These are phyloP conservation scores for Eunapius fragilis DNA, from an alignment of 37 sponge, comb jelly and placozoan genomes.

Conservation along the genomic window DNA sequence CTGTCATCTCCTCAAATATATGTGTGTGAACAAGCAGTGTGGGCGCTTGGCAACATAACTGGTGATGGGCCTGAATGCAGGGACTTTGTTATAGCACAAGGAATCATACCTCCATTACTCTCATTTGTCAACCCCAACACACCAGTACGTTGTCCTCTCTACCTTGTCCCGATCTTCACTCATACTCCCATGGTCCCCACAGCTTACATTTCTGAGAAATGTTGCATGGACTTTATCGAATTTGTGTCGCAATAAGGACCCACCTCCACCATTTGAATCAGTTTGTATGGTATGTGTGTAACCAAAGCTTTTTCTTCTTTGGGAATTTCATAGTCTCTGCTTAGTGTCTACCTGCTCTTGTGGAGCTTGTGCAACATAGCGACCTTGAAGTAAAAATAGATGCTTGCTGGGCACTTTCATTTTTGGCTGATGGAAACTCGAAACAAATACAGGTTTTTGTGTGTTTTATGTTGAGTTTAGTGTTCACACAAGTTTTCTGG, in stretches of 20 bases:
- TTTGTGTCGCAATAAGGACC: constrained; percentile 94
- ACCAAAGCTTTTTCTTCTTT: not conserved
- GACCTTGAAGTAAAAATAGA: constrained; percentile 88
- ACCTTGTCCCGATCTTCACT: too few relatives aligned
- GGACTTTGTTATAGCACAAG: constrained; percentile 82
- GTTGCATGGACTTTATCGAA: constrained; percentile 92
- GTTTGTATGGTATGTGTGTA: constrained; percentile 63
- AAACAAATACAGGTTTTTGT: constrained; percentile 72
- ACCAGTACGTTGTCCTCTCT: constrained; percentile 38
- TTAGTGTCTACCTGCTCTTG: constrained; percentile 83
- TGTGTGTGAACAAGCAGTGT: constrained; percentile 91
- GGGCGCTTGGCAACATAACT: constrained; percentile 94
- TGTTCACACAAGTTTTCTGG: not conserved
- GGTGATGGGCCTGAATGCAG: constrained; percentile 86
- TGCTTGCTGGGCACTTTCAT: constrained; percentile 96
- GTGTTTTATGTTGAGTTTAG: not conserved
- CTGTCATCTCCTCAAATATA: constrained; percentile 50
- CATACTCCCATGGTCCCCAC: too few relatives aligned
- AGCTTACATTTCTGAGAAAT: constrained; percentile 80
- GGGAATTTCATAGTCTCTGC: not conserved
- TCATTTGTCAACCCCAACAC: constrained; percentile 61
- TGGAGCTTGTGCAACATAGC: constrained; percentile 71
- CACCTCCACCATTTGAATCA: constrained; percentile 90
- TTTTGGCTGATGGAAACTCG: constrained; percentile 82
- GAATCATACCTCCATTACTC: constrained; percentile 86